These are phyloP conservation scores for Austrolebias charrua DNA, from an alignment of 2,797 vertebrate genomes.

Conservation along the genomic window DNA sequence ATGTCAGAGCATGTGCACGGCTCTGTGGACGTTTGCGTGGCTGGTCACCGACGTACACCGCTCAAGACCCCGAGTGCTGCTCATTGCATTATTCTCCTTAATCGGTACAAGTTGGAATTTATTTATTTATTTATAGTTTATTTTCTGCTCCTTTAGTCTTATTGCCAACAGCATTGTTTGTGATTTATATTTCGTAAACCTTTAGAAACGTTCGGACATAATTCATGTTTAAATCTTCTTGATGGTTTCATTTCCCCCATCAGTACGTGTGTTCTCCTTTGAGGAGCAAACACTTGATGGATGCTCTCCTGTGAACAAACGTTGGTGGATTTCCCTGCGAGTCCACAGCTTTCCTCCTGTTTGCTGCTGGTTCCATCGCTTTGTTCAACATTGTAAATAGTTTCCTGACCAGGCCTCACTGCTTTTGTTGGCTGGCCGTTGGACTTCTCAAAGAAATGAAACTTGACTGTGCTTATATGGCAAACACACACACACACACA, in stretches of 20 bases:
- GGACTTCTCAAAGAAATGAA: constrained; percentile 94
- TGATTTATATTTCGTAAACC: constrained; percentile 74
- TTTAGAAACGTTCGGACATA: constrained; percentile 82
- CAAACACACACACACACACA: constrained; percentile 63
- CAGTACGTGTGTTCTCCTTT: constrained; percentile 63
- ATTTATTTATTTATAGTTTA: constrained; percentile 57
- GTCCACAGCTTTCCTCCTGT: constrained; percentile 84
- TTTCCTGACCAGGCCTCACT: constrained; percentile 90
- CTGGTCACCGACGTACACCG: constrained; percentile 54
- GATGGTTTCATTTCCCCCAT: constrained; percentile 61
- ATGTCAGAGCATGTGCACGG: constrained; percentile 64
- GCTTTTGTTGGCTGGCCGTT: constrained; percentile 90
- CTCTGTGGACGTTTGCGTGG: constrained; percentile 66
- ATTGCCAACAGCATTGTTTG: constrained; percentile 71
- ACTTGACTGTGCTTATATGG: constrained; percentile 97
- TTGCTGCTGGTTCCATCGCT: constrained; percentile 79
- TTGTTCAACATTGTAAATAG: constrained; percentile 85
- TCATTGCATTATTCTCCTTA: constrained; percentile 85
- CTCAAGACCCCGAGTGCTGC: constrained; percentile 79
- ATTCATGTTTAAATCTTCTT: constrained; percentile 78
- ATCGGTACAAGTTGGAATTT: constrained; percentile 80
- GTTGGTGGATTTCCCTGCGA: constrained; percentile 82
- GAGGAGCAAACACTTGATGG: constrained; percentile 83
- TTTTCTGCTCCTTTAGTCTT: constrained; percentile 42
- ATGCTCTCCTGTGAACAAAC: constrained; percentile 74